Percentiles rank a stretch among this genome's conserved stretches.
phyloP scores from a whole-genome alignment of 1,140 invertebrate genomes.

The Halyomorpha halys region DNA sequence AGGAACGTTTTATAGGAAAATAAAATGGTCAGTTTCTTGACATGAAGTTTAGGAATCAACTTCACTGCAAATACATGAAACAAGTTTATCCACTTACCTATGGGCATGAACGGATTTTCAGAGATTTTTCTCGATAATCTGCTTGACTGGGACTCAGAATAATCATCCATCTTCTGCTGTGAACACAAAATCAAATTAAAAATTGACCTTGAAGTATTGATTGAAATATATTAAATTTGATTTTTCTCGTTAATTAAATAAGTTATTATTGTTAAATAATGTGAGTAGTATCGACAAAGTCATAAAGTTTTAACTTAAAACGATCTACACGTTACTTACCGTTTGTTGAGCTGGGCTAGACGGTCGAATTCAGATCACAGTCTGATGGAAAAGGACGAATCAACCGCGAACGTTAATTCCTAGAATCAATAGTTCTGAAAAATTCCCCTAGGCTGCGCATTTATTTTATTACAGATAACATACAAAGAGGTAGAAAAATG shows the following conservation, averaged over 20 bases:
- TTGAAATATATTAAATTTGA: not conserved
- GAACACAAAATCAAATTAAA: conserved; percentile 4
- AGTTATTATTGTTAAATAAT: conserved; percentile 3
- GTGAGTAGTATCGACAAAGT: no score
- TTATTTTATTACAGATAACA: no score
- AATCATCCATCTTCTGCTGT: not conserved
- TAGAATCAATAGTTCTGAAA: no score
- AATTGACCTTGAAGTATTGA: not conserved
- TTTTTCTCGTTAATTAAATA: not conserved
- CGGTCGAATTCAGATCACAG: not conserved
- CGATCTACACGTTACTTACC: not conserved
- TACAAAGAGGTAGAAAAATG: no score
- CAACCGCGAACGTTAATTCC: no score
- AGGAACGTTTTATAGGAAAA: no score
- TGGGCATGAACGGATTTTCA: conserved; percentile 12
- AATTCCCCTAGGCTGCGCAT: no score
- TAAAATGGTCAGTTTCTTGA: no score
- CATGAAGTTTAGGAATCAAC: no score
- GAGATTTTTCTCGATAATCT: conserved; percentile 15
- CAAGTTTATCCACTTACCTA: not conserved
- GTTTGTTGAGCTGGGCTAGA: not conserved
- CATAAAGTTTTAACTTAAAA: not conserved
- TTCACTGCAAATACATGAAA: no score
- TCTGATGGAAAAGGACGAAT: no score
- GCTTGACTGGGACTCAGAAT: not conserved